Percentiles rank a stretch among this genome's conserved stretches.
These are phyloP conservation scores for Corapipo altera DNA, from an alignment of 2,113 vertebrate species.

Conservation along the genomic window DNA sequence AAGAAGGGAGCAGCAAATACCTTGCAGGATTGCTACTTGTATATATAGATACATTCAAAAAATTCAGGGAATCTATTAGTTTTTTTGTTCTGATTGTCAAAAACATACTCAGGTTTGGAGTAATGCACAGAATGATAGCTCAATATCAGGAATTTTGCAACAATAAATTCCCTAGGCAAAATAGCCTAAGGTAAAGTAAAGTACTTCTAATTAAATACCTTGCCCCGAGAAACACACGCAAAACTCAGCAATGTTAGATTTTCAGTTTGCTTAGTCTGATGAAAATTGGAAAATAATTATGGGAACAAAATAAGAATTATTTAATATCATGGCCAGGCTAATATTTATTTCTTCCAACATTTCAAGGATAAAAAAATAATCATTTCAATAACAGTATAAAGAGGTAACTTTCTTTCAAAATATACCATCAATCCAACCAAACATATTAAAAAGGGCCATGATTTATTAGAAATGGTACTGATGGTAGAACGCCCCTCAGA, in stretches of 20 bases:
- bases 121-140: neutral
- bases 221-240: neutral
- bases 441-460: neutral
- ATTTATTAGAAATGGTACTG: neutral
- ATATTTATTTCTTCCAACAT: neutral
- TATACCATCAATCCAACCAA: neutral
- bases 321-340: neutral
- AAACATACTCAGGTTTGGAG: neutral
- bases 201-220: neutral
- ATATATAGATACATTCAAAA: neutral
- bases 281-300: neutral
- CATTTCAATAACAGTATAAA: neutral
- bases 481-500: neutral
- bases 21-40: neutral
- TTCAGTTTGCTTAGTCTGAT: neutral
- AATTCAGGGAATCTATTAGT: neutral
- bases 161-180: neutral
- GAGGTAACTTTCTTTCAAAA: neutral
- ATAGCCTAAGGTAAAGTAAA: neutral
- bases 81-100: neutral
- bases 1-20: neutral
- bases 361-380: neutral
- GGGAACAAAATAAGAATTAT: neutral
- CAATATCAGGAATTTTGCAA: neutral
- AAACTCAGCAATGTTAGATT: neutral